These are phyloP conservation scores for Anagrus nilaparvatae DNA, from an alignment of 1,140 invertebrate genomes.

Conservation along the genomic window DNA sequence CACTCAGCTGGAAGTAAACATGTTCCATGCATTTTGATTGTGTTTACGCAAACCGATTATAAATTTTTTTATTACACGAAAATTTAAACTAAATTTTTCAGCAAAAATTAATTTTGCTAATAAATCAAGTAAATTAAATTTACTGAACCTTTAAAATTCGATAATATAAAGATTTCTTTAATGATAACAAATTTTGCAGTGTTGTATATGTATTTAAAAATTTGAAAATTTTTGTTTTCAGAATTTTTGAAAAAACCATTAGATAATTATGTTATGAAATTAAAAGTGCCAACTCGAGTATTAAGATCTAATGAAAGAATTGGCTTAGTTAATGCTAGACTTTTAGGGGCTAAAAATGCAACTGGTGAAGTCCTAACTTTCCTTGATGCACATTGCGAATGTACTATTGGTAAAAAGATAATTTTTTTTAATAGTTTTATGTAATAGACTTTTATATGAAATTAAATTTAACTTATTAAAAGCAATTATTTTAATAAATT, in stretches of 20 bases:
- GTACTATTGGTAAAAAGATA: constrained; percentile 52
- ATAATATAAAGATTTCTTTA: no score
- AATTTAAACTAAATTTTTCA: no score
- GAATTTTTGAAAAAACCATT: constrained; percentile 67
- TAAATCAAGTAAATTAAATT: no score
- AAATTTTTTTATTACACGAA: no score
- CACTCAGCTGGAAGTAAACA: no score
- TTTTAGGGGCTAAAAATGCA: constrained; percentile 72
- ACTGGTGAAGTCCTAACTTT: constrained; percentile 76
- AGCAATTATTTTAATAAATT: not conserved
- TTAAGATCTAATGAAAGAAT: constrained; percentile 60
- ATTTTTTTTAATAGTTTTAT: not conserved
- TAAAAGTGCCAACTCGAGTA: constrained; percentile 57
- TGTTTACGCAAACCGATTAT: no score
- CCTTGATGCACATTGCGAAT: constrained; percentile 91
- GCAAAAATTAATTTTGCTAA: no score
- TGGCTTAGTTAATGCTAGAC: constrained; percentile 76
- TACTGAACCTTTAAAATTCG: no score
- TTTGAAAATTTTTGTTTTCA: no score
- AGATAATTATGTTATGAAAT: constrained; percentile 62
- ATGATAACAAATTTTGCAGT: no score
- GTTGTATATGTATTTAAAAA: no score
- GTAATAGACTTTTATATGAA: constrained; percentile 2
- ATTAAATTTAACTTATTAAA: not conserved
- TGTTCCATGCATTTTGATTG: no score